Evolutionary conservation across 2,888 invertebrate genomes (phyloP), one percentile per base, ranked within the genome.

Genomic region (Dolichopus griseipennis): DNA sequence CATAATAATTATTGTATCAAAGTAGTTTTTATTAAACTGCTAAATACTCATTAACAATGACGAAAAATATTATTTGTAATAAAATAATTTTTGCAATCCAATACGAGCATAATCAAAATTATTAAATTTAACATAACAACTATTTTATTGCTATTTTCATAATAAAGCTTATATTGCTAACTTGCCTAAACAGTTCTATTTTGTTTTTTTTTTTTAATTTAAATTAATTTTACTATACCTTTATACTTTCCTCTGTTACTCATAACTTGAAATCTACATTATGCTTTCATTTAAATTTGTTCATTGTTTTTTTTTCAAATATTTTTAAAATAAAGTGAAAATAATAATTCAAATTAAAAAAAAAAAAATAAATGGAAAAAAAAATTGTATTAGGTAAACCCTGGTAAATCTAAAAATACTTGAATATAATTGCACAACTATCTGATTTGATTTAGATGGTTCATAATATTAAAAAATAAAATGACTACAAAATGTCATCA

Each of bases 161-260:
- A 43, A 43, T 3, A 43, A 43, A 43, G 15, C 43, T 43, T 12
- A 52, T 52, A 7, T 37, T 52, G 18, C 15, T 52, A 52, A 52
- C 52, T 27, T 52, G 52, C 52, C 52, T 52, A 52, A 52, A 52
- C 52, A 52, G 15, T 18, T 52, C n/a, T 18, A 52, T n/a, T 52
- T 12, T 52, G 9, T 15, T 52, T 27, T n/a, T 52, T 12, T 52
- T 52, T 15, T 52, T 27, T 4, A 27, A 52, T n/a, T 52, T 52
- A 52, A 52, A 22, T 20, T 43, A 18, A 20, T 66, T 43, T 61
- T 66, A 69, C 71, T 70, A 73, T 79, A 79, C 79, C 80, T 79
- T 79, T 70, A 79, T 73, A 74, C 78, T 78, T 73, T 79, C 80
- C 79, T 77, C 77, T 75, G 77, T 76, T 77, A 79, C 78, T 80